These are phyloP conservation scores for Dione vanillae DNA, from an alignment of 2,888 invertebrate genomes.

Conservation along the genomic window DNA sequence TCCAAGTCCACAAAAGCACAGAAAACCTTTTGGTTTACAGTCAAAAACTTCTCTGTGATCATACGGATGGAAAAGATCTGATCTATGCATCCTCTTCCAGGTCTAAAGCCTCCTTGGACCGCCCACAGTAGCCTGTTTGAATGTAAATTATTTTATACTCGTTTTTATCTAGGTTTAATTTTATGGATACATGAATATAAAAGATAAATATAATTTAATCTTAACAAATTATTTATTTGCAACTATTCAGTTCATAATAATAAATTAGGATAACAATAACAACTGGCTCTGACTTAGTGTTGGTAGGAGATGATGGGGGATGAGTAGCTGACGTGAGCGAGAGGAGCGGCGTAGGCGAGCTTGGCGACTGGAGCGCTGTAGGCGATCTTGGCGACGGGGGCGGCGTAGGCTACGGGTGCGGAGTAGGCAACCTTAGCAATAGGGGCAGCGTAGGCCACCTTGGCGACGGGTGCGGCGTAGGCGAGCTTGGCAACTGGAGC, in stretches of 20 bases:
- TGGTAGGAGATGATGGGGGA: slow-evolving; percentile 73
- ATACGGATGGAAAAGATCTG: too few relatives aligned
- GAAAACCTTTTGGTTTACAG: too few relatives aligned
- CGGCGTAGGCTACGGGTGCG: slow-evolving; percentile 56
- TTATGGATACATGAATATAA: too few relatives aligned
- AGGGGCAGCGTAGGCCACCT: slow-evolving; percentile 49
- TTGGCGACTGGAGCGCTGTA: slow-evolving; percentile 50
- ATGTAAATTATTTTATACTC: too few relatives aligned
- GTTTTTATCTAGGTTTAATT: too few relatives aligned
- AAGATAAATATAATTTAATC: slow-evolving; percentile 42
- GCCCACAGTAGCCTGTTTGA: too few relatives aligned
- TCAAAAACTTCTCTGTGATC: too few relatives aligned
- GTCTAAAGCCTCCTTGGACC: too few relatives aligned
- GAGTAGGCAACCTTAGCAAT: slow-evolving; percentile 55
- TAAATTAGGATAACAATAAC: slow-evolving; percentile 48
- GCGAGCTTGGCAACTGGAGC: slow-evolving; percentile 61
- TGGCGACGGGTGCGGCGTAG: slow-evolving; percentile 59
- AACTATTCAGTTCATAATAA: slow-evolving; percentile 52
- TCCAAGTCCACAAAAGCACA: too few relatives aligned
- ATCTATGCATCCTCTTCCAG: too few relatives aligned
- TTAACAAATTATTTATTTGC: slow-evolving; percentile 59
- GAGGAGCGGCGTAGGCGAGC: slow-evolving; percentile 55
- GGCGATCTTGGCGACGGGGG: slow-evolving; percentile 54
- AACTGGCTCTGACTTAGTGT: slow-evolving; percentile 57
- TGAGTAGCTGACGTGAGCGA: slow-evolving; percentile 65